A percentile compares a stretch with the other conserved stretches of the same genome.
These are phyloP conservation scores for Caenorhabditis sp. DNA, from an alignment of 2,888 invertebrate species.

Conservation along the genomic window DNA sequence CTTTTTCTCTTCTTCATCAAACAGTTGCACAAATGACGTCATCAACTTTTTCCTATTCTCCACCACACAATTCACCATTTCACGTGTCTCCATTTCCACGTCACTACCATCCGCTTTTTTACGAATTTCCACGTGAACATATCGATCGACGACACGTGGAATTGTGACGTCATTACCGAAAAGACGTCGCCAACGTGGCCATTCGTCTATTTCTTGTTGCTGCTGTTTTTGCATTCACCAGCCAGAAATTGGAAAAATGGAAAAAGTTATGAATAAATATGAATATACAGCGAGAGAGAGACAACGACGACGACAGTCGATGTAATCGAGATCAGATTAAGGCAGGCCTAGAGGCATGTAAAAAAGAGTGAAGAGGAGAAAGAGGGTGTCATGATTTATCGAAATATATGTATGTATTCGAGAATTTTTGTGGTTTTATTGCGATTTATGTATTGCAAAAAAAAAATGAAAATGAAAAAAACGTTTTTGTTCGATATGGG, in stretches of 20 bases:
- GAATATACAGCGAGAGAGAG: not conserved
- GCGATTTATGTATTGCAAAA: not conserved
- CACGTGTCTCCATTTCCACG: slow-evolving; percentile 12
- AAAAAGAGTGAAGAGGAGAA: not conserved
- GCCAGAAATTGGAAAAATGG: not conserved
- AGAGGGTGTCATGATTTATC: not conserved
- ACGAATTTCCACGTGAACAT: slow-evolving; percentile 29
- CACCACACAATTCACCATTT: not conserved
- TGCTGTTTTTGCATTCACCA: not conserved
- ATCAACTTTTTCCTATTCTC: slow-evolving; percentile 6
- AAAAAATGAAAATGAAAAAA: not conserved
- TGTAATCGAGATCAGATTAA: not conserved
- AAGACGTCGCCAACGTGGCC: slow-evolving; percentile 36
- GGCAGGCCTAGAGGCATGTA: not conserved
- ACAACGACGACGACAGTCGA: not conserved
- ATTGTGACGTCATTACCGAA: slow-evolving; percentile 12
- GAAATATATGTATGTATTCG: too few relatives aligned
- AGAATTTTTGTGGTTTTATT: not conserved
- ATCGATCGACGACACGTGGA: slow-evolving; percentile 18
- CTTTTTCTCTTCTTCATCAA: slow-evolving; percentile 29
- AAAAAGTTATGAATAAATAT: not conserved
- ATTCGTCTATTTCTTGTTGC: slow-evolving; percentile 2
- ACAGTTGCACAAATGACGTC: slow-evolving; percentile 25
- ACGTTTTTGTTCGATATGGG: not conserved
- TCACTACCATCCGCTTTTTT: slow-evolving; percentile 13